These are phyloP conservation scores for Aproaerema taeniolella DNA, from an alignment of 2,888 invertebrate species.

Conservation along the genomic window DNA sequence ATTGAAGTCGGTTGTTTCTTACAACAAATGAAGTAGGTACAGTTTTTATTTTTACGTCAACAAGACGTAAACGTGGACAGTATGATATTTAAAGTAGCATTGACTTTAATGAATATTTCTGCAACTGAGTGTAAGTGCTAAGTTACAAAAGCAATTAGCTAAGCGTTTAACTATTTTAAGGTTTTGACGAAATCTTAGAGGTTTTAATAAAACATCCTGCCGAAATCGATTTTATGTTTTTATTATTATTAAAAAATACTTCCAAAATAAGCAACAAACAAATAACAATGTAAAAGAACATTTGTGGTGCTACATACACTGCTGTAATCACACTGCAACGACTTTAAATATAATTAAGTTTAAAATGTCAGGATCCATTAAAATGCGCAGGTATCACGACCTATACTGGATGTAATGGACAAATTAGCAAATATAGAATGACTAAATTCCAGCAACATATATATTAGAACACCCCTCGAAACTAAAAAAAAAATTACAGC, in stretches of 20 bases:
- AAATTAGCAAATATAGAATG: no score
- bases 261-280: slow-evolving; percentile 77
- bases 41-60: no score
- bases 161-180: slow-evolving; percentile 18
- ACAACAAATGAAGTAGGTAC: no score
- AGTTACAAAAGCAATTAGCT: slow-evolving; percentile 9
- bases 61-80: no score
- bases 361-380: background rate
- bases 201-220: slow-evolving; percentile 64
- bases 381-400: no score
- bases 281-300: slow-evolving; percentile 70
- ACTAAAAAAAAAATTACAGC: no score
- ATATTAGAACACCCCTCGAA: no score
- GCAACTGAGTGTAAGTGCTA: slow-evolving; percentile 1
- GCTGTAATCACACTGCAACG: slow-evolving; percentile 10
- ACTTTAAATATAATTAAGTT: slow-evolving; percentile 6
- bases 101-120: no score
- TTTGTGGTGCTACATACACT: slow-evolving; percentile 49
- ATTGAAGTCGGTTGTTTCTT: no score
- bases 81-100: no score
- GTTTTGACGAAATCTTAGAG: slow-evolving; percentile 39
- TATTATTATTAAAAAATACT: slow-evolving; percentile 71
- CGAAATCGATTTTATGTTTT: slow-evolving; percentile 43
- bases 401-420: no score
- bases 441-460: no score